phyloP scores from a whole-genome alignment of 2,888 invertebrate species.

The Hydraecia micacea region DNA sequence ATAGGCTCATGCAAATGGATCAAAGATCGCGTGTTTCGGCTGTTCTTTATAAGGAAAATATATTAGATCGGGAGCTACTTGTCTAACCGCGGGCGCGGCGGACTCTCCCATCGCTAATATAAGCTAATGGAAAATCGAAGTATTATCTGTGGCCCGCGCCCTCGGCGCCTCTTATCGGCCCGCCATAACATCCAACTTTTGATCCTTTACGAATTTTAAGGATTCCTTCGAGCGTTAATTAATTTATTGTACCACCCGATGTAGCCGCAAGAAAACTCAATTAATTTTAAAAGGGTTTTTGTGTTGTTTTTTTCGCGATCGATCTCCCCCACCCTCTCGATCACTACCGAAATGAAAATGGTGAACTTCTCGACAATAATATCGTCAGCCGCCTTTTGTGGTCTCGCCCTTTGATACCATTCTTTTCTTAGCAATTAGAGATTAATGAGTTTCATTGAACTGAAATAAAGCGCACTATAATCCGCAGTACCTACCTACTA shows the following conservation, averaged over 20 bases:
- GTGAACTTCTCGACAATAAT: slow-evolving; percentile 83
- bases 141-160: slow-evolving; percentile 83
- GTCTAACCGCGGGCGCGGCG: slow-evolving; percentile 81
- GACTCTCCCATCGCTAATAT: slow-evolving; percentile 87
- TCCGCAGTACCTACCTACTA: slow-evolving; percentile 35
- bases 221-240: slow-evolving; percentile 90
- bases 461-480: slow-evolving; percentile 69
- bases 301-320: slow-evolving; percentile 88
- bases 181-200: slow-evolving; percentile 84
- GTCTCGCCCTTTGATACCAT: slow-evolving; percentile 80
- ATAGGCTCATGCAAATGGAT: slow-evolving; percentile 86
- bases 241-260: slow-evolving; percentile 89
- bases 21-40: slow-evolving; percentile 88
- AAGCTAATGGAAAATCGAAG: slow-evolving; percentile 90
- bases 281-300: slow-evolving; percentile 91
- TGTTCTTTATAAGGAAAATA: slow-evolving; percentile 88
- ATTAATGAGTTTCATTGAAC: slow-evolving; percentile 82
- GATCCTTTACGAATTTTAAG: slow-evolving; percentile 89
- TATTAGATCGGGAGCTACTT: slow-evolving; percentile 84
- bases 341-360: slow-evolving; percentile 80
- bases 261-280: slow-evolving; percentile 90
- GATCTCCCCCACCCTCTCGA: slow-evolving; percentile 72
- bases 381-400: slow-evolving; percentile 80
- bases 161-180: slow-evolving; percentile 67
- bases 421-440: slow-evolving; percentile 85